A percentile compares a stretch with the other conserved stretches of the same genome.
Evolutionary conservation across 2,113 vertebrate genomes (phyloP).

Genomic region (Peromyscus leucopus): DNA sequence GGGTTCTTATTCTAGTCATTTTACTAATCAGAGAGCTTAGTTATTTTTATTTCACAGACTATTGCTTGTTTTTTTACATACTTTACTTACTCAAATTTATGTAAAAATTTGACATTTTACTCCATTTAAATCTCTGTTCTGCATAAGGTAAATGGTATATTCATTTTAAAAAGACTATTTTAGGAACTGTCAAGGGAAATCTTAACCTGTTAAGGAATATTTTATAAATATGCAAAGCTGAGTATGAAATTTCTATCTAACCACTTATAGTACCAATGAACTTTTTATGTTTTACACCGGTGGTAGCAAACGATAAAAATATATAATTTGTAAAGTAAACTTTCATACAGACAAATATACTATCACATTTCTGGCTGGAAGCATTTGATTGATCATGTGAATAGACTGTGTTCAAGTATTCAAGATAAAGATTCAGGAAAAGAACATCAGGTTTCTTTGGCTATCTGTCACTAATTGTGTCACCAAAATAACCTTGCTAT

Average conservation of each 20-base stretch:
- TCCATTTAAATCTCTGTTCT: neutral
- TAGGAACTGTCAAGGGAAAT: neutral
- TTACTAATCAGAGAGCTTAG: neutral
- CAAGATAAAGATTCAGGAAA: neutral
- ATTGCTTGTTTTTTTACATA: neutral
- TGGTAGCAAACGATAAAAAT: neutral
- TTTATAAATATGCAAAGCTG: neutral
- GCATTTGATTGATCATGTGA: constrained; percentile 56
- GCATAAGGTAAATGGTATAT: neutral
- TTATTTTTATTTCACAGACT: neutral
- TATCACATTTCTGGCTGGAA: constrained; percentile 11
- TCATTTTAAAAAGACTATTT: neutral
- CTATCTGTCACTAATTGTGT: constrained; percentile 15
- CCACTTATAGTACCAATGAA: neutral
- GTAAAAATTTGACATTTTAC: neutral
- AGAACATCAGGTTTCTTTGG: constrained; percentile 24
- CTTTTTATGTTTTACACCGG: neutral
- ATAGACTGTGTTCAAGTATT: constrained; percentile 12
- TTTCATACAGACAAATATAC: neutral
- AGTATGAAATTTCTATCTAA: constrained; percentile 21
- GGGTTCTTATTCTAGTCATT: neutral
- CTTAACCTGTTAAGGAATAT: neutral
- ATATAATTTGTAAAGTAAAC: neutral
- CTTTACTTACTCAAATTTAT: neutral
- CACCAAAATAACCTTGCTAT: constrained; percentile 24